A percentile compares a stretch with the other conserved stretches of the same genome.
These are phyloP conservation scores for Amphiprion ocellaris DNA, from an alignment of 2,113 vertebrate species.

Conservation along the genomic window DNA sequence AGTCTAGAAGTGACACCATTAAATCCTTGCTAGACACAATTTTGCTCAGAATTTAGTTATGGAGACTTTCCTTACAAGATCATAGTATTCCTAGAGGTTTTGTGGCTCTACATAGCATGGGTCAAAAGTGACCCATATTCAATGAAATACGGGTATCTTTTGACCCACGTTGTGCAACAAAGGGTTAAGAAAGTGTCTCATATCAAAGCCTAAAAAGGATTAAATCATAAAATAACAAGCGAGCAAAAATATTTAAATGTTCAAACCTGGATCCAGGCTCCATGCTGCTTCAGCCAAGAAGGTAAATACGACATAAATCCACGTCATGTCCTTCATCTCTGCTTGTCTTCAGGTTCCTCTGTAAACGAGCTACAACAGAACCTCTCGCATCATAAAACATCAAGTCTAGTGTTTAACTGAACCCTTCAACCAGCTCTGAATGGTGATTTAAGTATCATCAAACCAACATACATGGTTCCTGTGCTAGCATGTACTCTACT, in stretches of 20 bases:
- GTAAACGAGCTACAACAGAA: background rate
- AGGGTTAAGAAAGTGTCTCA: background rate
- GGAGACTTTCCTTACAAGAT: background rate
- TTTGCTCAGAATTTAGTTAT: background rate
- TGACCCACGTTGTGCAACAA: too few species aligned
- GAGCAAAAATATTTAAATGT: background rate
- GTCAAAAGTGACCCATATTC: background rate
- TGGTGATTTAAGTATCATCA: background rate
- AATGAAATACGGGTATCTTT: too few species aligned
- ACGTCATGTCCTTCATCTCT: conserved; percentile 31
- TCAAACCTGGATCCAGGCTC: conserved; percentile 68
- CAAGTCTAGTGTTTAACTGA: background rate
- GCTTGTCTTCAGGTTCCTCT: conserved; percentile 14
- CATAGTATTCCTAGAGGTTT: background rate
- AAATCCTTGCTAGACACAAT: background rate
- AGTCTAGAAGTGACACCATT: background rate
- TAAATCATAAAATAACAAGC: background rate
- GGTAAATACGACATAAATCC: conserved; percentile 34
- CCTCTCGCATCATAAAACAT: background rate
- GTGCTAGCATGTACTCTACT: background rate
- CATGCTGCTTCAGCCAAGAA: conserved; percentile 31
- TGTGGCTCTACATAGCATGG: background rate
- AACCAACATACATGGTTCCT: background rate
- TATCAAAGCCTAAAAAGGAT: background rate
- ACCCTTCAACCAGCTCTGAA: background rate